Conservation (phyloP, 2,888 invertebrate genomes). For the Tetragnatha montana region DNA sequence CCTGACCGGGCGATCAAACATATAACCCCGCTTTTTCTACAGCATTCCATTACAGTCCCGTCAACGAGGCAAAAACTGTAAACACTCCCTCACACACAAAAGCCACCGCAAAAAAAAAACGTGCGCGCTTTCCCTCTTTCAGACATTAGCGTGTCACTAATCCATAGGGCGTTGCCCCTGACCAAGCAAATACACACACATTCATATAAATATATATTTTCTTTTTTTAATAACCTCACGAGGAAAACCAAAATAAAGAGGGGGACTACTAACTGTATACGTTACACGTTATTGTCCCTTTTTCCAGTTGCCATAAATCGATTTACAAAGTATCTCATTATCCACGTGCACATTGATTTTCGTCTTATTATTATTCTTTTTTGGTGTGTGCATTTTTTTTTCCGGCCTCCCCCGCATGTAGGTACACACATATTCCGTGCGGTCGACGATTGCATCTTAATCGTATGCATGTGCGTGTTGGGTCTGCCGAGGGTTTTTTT, state of each 20-base stretch:
- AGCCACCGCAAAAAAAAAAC: neutral
- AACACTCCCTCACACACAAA: neutral
- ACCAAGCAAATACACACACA: conserved; percentile 43
- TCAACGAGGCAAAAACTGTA: neutral
- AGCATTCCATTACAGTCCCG: neutral
- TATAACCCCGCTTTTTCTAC: neutral
- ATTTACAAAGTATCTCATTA: conserved; percentile 70
- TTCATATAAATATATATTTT: conserved; percentile 41
- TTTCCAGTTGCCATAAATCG: conserved; percentile 63
- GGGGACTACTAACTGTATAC: conserved; percentile 32
- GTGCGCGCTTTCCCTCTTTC: neutral
- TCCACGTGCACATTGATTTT: conserved; percentile 35
- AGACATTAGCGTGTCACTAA: conserved; percentile 46
- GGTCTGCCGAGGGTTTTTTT: neutral
- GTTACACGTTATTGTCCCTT: conserved; percentile 65
- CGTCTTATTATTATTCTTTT: conserved; percentile 31
- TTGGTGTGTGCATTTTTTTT: neutral
- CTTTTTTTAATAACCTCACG: conserved; percentile 63
- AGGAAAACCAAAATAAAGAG: conserved; percentile 48
- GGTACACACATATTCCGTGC: conserved; percentile 66
- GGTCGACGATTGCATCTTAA: conserved; percentile 56
- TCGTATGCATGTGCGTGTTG: conserved; percentile 57
- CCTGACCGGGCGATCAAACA: neutral
- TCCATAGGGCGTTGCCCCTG: conserved; percentile 63
- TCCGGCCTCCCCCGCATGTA: conserved; percentile 56